phyloP scores from a whole-genome alignment of 2,797 vertebrate species.

The Tadarida brasiliensis region DNA sequence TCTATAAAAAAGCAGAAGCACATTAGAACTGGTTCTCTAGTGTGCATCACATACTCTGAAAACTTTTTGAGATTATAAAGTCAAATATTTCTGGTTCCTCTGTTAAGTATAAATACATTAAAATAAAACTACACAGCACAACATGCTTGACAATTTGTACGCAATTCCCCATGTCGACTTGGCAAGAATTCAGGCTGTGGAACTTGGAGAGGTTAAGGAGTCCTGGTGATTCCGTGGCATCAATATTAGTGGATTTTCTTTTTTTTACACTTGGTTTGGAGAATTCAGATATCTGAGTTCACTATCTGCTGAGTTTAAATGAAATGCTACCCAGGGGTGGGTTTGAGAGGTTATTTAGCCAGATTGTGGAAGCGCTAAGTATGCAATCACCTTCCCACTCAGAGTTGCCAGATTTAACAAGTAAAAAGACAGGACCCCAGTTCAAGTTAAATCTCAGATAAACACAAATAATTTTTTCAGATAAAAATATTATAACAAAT shows the following conservation, averaged over 20 bases:
- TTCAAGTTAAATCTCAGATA: slow-evolving; percentile 54
- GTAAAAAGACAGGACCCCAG: background rate
- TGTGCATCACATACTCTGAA: slow-evolving; percentile 34
- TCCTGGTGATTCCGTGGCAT: slow-evolving; percentile 57
- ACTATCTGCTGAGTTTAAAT: slow-evolving; percentile 50
- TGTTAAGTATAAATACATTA: slow-evolving; percentile 62
- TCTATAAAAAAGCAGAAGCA: background rate
- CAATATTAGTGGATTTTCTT: background rate
- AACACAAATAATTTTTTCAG: background rate
- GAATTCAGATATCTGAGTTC: slow-evolving; percentile 25
- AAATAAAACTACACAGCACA: slow-evolving; percentile 57
- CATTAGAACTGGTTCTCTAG: background rate
- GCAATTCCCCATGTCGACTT: background rate
- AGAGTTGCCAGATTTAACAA: slow-evolving; percentile 58
- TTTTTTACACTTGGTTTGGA: slow-evolving; percentile 30
- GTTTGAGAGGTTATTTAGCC: slow-evolving; percentile 47
- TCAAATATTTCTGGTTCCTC: slow-evolving; percentile 25
- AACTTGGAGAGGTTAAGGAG: slow-evolving; percentile 55
- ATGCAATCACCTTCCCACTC: background rate
- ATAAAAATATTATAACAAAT: background rate
- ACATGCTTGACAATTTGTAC: slow-evolving; percentile 23
- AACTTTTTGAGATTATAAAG: slow-evolving; percentile 27
- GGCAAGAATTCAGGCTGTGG: slow-evolving; percentile 39
- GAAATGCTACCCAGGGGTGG: background rate
- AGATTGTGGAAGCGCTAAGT: slow-evolving; percentile 50